Conservation (phyloP, 2,888 invertebrate species). For the Eilema caniola region DNA sequence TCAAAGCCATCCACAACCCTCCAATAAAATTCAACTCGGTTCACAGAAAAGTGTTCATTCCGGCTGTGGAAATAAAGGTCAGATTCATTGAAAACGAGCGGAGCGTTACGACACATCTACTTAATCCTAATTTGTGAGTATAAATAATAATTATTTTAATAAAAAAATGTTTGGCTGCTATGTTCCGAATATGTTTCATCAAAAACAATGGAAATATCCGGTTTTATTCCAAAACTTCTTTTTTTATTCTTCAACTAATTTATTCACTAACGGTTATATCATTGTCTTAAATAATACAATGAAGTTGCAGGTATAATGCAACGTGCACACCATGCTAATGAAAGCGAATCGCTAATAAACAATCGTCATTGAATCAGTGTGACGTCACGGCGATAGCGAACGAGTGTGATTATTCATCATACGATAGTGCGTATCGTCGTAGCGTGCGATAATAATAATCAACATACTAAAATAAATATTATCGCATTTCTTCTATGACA, state of each 20-base stretch:
- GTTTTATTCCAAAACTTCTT: too few species aligned
- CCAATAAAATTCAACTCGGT: slow-evolving; percentile 91
- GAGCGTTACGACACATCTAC: slow-evolving; percentile 93
- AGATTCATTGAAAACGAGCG: slow-evolving; percentile 93
- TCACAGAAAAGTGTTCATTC: slow-evolving; percentile 93
- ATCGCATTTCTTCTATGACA: too few species aligned
- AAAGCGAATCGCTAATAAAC: neutral
- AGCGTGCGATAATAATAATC: too few species aligned
- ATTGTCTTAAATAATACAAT: slow-evolving; percentile 1
- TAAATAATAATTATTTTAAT: slow-evolving; percentile 7
- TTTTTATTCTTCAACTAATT: neutral
- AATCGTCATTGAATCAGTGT: neutral
- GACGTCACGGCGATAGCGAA: neutral
- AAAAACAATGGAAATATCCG: neutral
- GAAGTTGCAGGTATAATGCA: neutral
- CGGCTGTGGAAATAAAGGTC: slow-evolving; percentile 91
- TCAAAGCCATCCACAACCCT: slow-evolving; percentile 89
- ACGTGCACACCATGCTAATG: neutral
- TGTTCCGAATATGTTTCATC: neutral
- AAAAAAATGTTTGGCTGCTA: neutral
- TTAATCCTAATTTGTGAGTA: slow-evolving; percentile 96
- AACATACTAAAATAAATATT: too few species aligned
- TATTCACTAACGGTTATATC: slow-evolving; percentile 2
- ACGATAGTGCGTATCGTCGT: too few species aligned
- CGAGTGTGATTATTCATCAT: neutral